Base-by-base conservation (phyloP, 2,113 vertebrate genomes). In the Burhinus bistriatus region DNA sequence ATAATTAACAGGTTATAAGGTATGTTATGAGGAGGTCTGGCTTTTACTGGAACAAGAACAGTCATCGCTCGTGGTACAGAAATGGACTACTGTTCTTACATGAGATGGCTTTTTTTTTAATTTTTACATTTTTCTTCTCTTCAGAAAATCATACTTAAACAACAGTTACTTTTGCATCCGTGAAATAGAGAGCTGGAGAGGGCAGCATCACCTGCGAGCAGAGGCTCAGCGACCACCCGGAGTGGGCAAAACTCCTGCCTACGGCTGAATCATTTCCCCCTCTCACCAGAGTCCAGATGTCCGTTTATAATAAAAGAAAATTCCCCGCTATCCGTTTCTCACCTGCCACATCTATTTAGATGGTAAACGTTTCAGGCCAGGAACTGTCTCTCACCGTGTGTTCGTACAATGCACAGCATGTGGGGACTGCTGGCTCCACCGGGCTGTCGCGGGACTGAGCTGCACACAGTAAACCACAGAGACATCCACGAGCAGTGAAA, bases 1-100 rank as follows among this genome's bases (percentile, higher is more conserved):
- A 93, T 93, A 96, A 97, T 97, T 97, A 97, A 91, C 95, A 95
- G 93, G 88, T 94, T 96, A 96, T 70, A 97, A 97, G 95, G 96
- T 97, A 95, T 77, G 76, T 94, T 97, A 96, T 68, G 87, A 93
- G 75, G 55, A 90, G 87, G 91, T 86, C 84, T 95, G 87, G 71
- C 68, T 95, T 95, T 84, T 90, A 88, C 71, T 86, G 93, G 94
- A 86, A 75, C 84, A 86, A 83, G 87, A 93, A 87, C 71, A 94
- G 84, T 75, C 87, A 47, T 83, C 4, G 6, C 71, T 94, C 3
- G 0, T 75, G 68, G 62, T 55, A 81, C 58, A 90, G 79, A 95
- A 96, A 77, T 51, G 92, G 90, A 80, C 87, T 77, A 44, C 71
- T 18, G 9, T 61, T 93, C 82, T 80, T 85, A 58, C 4, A 19